Conservation (phyloP, 2,888 invertebrate genomes). For the Unio delphinus region DNA sequence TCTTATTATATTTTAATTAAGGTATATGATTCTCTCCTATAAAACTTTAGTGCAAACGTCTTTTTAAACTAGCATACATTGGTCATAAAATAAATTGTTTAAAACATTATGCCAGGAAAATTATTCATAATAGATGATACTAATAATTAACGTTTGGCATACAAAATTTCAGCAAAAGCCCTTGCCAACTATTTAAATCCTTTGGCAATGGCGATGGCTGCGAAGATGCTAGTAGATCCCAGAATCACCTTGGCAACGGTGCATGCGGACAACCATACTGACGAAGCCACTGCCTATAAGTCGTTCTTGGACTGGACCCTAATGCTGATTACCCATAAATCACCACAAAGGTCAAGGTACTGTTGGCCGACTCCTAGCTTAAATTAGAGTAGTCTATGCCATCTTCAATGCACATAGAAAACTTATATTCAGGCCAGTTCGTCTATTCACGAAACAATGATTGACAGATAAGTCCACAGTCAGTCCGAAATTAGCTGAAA, state of each 20-base stretch:
- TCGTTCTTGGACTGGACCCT: conserved; percentile 20
- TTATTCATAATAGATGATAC: background rate
- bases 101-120: background rate
- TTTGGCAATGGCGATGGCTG: conserved; percentile 23
- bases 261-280: conserved; percentile 27
- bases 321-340: conserved; percentile 19
- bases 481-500: no score
- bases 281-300: conserved; percentile 24
- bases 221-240: conserved; percentile 23
- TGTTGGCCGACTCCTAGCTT: no score
- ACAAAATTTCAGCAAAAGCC: conserved; percentile 17
- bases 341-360: conserved; percentile 22
- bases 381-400: no score
- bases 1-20: no score
- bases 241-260: conserved; percentile 21
- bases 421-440: no score
- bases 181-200: conserved; percentile 30
- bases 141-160: background rate
- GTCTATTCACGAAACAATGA: no score
- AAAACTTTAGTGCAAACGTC: no score
- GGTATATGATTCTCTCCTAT: no score
- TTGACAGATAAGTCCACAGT: no score
- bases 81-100: background rate
- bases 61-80: no score
- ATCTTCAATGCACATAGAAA: no score